phyloP scores from a whole-genome alignment of 2,797 vertebrate genomes.

The Natrix natrix region DNA sequence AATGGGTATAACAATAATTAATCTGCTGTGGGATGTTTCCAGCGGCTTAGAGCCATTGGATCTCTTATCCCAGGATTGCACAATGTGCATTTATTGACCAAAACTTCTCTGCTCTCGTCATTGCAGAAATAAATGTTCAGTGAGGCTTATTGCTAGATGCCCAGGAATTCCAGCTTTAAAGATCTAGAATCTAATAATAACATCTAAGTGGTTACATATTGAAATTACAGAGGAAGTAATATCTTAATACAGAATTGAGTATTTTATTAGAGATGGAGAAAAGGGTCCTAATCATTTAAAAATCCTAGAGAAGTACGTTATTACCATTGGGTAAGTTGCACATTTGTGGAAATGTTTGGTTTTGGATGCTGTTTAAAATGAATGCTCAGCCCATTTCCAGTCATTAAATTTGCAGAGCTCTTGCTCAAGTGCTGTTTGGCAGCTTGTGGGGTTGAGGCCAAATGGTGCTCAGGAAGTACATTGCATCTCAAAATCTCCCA shows the following conservation, averaged over 20 bases:
- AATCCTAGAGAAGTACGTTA: background rate
- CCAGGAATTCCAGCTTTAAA: background rate
- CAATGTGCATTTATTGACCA: background rate
- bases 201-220: background rate
- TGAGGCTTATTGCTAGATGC: background rate
- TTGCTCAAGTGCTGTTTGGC: background rate
- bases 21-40: background rate
- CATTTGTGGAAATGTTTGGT: background rate
- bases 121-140: background rate
- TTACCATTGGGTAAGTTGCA: background rate
- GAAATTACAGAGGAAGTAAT: background rate
- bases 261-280: background rate
- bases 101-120: no score
- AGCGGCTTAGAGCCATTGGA: background rate
- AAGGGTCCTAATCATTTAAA: background rate
- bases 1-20: background rate
- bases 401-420: constrained; percentile 34
- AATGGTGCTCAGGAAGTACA: background rate
- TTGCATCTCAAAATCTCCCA: background rate
- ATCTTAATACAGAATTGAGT: background rate
- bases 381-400: constrained; percentile 21
- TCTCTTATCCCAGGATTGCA: background rate
- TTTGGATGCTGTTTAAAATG: constrained; percentile 11
- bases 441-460: background rate
- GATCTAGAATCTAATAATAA: background rate